Evolutionary conservation across 2,888 invertebrate species (phyloP).

Genomic region (Callinectes sapidus): DNA sequence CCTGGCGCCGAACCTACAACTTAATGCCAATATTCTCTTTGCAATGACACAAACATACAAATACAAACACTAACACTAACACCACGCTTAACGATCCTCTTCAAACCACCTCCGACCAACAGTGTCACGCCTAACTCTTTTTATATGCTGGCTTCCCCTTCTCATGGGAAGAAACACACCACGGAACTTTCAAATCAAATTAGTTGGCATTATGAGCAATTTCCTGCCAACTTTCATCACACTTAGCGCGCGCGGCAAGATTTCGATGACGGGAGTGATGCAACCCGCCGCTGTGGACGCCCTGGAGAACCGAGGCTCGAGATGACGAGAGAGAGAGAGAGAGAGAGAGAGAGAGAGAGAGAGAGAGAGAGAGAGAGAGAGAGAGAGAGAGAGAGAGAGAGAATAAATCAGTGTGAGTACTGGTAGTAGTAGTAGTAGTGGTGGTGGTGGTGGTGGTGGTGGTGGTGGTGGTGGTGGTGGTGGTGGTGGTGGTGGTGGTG

Average conservation of each 20-base stretch:
- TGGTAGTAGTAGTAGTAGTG: background rate
- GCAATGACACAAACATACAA: background rate
- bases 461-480: background rate
- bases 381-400: background rate
- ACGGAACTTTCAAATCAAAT: background rate
- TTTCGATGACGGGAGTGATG: background rate
- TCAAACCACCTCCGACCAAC: background rate
- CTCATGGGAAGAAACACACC: background rate
- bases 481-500: too few relatives aligned
- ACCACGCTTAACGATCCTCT: background rate
- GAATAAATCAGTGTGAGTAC: background rate
- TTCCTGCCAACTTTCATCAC: background rate
- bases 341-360: background rate
- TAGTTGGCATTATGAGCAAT: background rate
- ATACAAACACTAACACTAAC: background rate
- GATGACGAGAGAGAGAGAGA: background rate
- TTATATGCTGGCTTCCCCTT: background rate
- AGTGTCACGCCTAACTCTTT: background rate
- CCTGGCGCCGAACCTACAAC: background rate
- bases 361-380: background rate
- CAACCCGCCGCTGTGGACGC: background rate
- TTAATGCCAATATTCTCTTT: background rate
- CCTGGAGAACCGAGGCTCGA: background rate
- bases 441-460: too few relatives aligned
- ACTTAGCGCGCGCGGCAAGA: background rate